Evolutionary conservation across 1,140 invertebrate species (phyloP).

Genomic region (Drosophila lacertosa): DNA sequence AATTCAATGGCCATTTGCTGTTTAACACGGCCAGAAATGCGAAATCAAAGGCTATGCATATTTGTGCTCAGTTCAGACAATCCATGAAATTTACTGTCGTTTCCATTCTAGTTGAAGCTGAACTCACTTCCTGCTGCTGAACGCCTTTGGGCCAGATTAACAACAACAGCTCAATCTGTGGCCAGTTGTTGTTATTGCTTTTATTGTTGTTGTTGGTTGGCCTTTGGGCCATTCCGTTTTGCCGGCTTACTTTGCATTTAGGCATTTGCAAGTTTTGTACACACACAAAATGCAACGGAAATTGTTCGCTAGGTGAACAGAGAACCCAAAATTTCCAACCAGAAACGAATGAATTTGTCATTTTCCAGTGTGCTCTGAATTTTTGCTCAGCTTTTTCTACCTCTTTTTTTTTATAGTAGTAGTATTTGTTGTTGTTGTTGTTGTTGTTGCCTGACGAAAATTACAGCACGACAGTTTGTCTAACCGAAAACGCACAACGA

Average conservation of each 20-base stretch:
- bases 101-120: conserved; percentile 10
- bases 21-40: conserved; percentile 8
- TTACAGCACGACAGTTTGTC: conserved; percentile 69
- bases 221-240: conserved; percentile 56
- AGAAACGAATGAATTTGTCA: conserved; percentile 63
- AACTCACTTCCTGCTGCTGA: conserved; percentile 11
- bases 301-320: conserved; percentile 57
- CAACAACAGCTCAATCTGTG: conserved; percentile 53
- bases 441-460: conserved; percentile 52
- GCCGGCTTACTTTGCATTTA: conserved; percentile 77
- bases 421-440: conserved; percentile 17
- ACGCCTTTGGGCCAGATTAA: neutral
- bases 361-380: conserved; percentile 36
- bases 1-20: neutral
- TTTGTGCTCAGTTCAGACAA: neutral
- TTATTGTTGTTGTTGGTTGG: conserved; percentile 15
- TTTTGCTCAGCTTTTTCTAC: neutral
- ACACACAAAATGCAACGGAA: conserved; percentile 64
- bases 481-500: conserved; percentile 26
- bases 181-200: too few species aligned
- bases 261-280: conserved; percentile 61
- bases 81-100: conserved; percentile 5
- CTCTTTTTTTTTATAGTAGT: neutral
- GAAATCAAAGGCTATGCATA: conserved; percentile 9
- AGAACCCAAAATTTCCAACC: conserved; percentile 41